Evolutionary conservation across 2,888 invertebrate genomes (phyloP).

Genomic region (Pilophorus perplexus): DNA sequence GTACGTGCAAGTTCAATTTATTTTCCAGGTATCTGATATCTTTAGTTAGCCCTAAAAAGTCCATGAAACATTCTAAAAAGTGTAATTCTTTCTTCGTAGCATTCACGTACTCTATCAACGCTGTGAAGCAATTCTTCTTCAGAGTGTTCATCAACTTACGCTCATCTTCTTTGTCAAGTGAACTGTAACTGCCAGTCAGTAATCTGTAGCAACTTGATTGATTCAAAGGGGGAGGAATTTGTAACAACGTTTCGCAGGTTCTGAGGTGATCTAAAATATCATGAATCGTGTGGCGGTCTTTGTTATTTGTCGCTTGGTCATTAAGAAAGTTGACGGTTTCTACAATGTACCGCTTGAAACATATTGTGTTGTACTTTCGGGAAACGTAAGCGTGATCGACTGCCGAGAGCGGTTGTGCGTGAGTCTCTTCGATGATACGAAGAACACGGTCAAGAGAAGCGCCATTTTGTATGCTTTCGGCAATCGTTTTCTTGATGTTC

Average conservation of each 20-base stretch:
- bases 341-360: neutral
- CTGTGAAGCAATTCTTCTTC: neutral
- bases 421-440: neutral
- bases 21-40: neutral
- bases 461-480: neutral
- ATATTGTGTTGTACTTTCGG: constrained; percentile 1
- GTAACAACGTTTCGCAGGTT: neutral
- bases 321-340: neutral
- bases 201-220: neutral
- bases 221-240: neutral
- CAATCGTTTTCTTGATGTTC: neutral
- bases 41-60: neutral
- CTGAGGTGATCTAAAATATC: neutral
- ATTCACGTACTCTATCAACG: neutral
- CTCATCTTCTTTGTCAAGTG: neutral
- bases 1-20: neutral
- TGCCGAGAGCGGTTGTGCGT: neutral
- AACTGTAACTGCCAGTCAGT: neutral
- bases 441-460: neutral
- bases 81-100: neutral
- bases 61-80: constrained; percentile 2
- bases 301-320: neutral
- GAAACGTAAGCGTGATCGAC: neutral
- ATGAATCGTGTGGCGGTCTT: neutral
- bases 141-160: neutral